These are phyloP conservation scores for Monomorium pharaonis DNA, from an alignment of 1,140 invertebrate genomes.

Conservation along the genomic window DNA sequence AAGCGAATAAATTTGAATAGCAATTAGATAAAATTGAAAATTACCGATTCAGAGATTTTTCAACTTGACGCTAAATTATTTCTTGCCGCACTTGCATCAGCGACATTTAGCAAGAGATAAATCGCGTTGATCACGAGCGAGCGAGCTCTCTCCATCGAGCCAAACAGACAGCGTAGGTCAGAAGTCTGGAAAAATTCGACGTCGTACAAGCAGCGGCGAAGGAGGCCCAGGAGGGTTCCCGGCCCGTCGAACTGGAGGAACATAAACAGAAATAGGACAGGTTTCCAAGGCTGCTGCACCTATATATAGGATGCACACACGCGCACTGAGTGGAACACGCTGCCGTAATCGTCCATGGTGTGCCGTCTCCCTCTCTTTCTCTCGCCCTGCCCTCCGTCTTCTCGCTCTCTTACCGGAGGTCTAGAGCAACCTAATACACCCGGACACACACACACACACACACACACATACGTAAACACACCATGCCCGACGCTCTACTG, in stretches of 20 bases:
- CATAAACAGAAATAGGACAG: slow-evolving; percentile 82
- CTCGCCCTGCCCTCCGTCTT: slow-evolving; percentile 58
- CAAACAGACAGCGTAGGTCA: slow-evolving; percentile 8
- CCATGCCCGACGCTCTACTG: neutral
- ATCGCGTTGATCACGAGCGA: slow-evolving; percentile 12
- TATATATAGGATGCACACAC: slow-evolving; percentile 79
- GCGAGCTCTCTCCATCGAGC: slow-evolving; percentile 36
- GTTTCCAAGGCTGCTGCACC: slow-evolving; percentile 77
- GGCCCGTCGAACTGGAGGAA: slow-evolving; percentile 62
- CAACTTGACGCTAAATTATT: neutral
- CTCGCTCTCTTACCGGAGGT: slow-evolving; percentile 30
- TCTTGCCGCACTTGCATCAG: neutral
- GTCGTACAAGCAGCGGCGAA: slow-evolving; percentile 6
- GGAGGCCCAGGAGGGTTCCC: slow-evolving; percentile 9
- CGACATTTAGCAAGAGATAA: neutral
- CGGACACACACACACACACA: neutral
- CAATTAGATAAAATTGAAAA: neutral
- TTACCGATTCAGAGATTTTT: neutral
- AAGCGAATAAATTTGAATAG: neutral
- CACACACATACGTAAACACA: neutral
- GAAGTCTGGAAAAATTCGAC: slow-evolving; percentile 26
- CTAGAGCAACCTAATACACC: slow-evolving; percentile 38
- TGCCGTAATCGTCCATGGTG: slow-evolving; percentile 60
- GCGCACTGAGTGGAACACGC: slow-evolving; percentile 64
- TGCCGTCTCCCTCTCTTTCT: slow-evolving; percentile 32